Base-by-base conservation (phyloP, 2,888 invertebrate genomes). In the Ischnura elegans region DNA sequence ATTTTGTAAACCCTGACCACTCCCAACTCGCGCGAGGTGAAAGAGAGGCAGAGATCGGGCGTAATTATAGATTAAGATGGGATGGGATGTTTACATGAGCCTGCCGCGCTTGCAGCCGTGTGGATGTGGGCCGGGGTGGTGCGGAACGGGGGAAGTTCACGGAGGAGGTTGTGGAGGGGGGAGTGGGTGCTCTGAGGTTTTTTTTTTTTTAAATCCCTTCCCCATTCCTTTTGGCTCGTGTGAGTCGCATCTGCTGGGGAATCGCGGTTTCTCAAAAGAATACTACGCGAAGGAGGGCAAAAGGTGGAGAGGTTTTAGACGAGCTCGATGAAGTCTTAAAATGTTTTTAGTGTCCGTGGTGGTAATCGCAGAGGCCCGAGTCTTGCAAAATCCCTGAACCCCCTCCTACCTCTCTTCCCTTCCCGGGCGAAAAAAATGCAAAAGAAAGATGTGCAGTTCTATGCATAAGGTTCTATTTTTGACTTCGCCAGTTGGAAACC, bases 1-100 rank as follows among this genome's bases (percentile, higher is more conserved):
- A 90, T 90, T 90, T 90, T 90, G 90, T 61, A 90, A 90, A 90
- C 90, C 90, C 90, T 90, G 90, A 90, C 90, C 90, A 90, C 90
- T 66, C 90, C 90, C 66, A 90, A 90, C 90, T 43, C 61, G 16
- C 43, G 61, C 55, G 90, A 66, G 43, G 76, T 76, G 76, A 76
- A 76, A 76, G 76, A 76, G 76, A 36, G 76, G 76, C 51, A 51
- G 51, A n/a, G 76, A 76, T 21, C 76, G 36, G 43, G 90, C 42
- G 61, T 90, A 90, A 90, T 90, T 90, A 90, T 90, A 90, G 90
- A 90, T 90, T 90, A 90, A 90, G 90, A 90, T 61, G 90, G 90
- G 90, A 90, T 42, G 55, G 36, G 61, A 86, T 90, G 90, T 90
- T 90, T 90, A 90, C 90, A 90, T 90, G 90, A 90, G 43, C 87